These are phyloP conservation scores for Megaustenia siamemsis DNA, from an alignment of 2,888 invertebrate genomes.

Conservation along the genomic window DNA sequence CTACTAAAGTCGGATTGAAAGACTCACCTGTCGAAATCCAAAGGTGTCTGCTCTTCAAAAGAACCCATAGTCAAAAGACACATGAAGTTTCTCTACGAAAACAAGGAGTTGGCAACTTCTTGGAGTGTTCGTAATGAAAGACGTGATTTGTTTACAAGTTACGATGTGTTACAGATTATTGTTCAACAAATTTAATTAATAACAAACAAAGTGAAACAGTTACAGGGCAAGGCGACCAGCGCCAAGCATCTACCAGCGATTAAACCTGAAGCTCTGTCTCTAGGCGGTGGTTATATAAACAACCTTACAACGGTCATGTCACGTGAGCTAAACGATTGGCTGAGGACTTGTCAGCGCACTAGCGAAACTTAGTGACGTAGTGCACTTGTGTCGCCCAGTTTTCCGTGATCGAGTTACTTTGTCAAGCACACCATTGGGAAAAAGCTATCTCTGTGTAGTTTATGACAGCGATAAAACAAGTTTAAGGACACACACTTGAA, in stretches of 20 bases:
- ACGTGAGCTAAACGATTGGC: conserved; percentile 16
- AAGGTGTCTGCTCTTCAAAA: conserved; percentile 72
- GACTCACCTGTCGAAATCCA: conserved; percentile 74
- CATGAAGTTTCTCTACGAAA: background rate
- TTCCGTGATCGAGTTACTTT: too few relatives aligned
- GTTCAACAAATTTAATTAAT: background rate
- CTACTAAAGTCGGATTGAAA: too few relatives aligned
- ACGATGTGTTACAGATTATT: background rate
- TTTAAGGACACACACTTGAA: too few relatives aligned
- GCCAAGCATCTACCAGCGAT: conserved; percentile 59
- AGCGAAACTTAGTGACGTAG: too few relatives aligned
- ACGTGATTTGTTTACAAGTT: background rate
- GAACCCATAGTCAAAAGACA: conserved; percentile 53
- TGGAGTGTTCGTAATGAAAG: background rate
- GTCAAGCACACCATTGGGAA: too few relatives aligned
- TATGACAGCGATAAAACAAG: too few relatives aligned
- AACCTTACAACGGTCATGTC: background rate
- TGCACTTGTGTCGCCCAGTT: too few relatives aligned
- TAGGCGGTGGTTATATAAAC: background rate
- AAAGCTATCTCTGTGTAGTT: too few relatives aligned
- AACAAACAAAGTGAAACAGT: conserved; percentile 28
- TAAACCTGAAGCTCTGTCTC: conserved; percentile 42
- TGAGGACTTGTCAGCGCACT: too few relatives aligned
- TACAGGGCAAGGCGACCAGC: conserved; percentile 70
- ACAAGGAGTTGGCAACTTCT: background rate